Conservation (phyloP, 1,140 invertebrate genomes). For the Platyura marginata region DNA sequence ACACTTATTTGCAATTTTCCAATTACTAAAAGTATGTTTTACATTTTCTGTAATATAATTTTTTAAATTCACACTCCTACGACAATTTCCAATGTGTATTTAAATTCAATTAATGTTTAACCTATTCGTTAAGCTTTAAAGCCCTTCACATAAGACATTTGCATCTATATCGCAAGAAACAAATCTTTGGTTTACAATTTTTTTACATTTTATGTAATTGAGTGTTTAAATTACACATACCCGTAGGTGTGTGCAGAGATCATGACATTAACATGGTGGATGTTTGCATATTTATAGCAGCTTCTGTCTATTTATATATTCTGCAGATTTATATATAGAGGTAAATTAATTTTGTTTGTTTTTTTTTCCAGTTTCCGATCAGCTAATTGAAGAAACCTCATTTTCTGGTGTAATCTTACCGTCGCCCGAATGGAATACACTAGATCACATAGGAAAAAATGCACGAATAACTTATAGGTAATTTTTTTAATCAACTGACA, state of each 20-base stretch:
- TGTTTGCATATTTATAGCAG: no score
- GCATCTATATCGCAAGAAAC: background rate
- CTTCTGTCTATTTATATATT: no score
- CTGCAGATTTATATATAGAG: no score
- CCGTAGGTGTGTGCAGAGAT: no score
- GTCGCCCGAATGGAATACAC: conserved; percentile 74
- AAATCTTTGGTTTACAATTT: background rate
- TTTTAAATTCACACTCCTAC: background rate
- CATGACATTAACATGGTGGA: no score
- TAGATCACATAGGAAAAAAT: conserved; percentile 55
- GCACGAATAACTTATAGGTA: conserved; percentile 59
- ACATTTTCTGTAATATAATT: no score
- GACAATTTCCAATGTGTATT: background rate
- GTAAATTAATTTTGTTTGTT: no score
- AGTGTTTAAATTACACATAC: background rate
- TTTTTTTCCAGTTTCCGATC: conserved; percentile 32
- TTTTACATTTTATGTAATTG: background rate
- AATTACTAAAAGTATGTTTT: no score
- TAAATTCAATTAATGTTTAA: background rate
- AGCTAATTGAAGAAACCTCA: conserved; percentile 69
- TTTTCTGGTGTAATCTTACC: conserved; percentile 81
- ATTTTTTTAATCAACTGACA: no score
- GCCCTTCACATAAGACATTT: background rate
- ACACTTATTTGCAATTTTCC: no score
- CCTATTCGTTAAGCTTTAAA: background rate